Evolutionary conservation across 2,888 invertebrate species (phyloP).

Genomic region (Phoronis australis): DNA sequence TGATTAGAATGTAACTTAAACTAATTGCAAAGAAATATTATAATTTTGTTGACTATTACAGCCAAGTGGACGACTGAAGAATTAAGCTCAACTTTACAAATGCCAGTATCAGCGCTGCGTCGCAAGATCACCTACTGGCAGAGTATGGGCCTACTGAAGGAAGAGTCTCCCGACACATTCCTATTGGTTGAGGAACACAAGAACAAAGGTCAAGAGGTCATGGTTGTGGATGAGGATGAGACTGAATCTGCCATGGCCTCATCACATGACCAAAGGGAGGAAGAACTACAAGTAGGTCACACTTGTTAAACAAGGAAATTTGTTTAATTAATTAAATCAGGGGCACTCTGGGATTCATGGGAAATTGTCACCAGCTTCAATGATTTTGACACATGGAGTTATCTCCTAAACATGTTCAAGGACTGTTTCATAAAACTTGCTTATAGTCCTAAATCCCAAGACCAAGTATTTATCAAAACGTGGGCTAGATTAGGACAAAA

Average conservation of each 20-base stretch:
- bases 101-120: slow-evolving; percentile 77
- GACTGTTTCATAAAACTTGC: too few relatives aligned
- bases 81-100: slow-evolving; percentile 75
- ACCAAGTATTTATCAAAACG: too few relatives aligned
- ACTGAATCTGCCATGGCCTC: slow-evolving; percentile 91
- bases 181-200: slow-evolving; percentile 51
- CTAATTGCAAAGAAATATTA: slow-evolving; percentile 2
- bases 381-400: too few relatives aligned
- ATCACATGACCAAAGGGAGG: slow-evolving; percentile 87
- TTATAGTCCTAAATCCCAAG: too few relatives aligned
- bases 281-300: slow-evolving; percentile 69
- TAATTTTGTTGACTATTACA: too few relatives aligned
- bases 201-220: slow-evolving; percentile 29
- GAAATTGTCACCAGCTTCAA: too few relatives aligned
- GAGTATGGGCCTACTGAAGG: slow-evolving; percentile 79
- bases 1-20: background rate
- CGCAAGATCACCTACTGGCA: slow-evolving; percentile 91
- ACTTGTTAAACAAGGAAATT: too few relatives aligned
- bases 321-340: too few relatives aligned
- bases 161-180: slow-evolving; percentile 70
- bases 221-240: slow-evolving; percentile 73
- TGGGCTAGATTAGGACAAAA: too few relatives aligned
- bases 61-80: slow-evolving; percentile 83
- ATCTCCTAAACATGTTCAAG: too few relatives aligned
- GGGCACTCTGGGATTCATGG: too few relatives aligned